phyloP scores from a whole-genome alignment of 2,888 invertebrate species.

The Eupeodes luniger region DNA sequence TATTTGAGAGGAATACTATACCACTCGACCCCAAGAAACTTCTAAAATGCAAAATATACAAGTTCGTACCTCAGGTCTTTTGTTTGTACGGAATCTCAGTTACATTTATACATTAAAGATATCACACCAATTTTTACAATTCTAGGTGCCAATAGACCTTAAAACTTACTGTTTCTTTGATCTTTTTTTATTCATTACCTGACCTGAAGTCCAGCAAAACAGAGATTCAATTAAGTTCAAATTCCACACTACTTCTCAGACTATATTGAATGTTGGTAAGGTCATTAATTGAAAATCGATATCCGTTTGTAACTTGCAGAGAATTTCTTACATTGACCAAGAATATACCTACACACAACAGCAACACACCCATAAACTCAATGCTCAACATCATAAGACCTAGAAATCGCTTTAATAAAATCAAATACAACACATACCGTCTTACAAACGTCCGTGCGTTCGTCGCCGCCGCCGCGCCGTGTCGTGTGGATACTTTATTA shows the following conservation, averaged over 20 bases:
- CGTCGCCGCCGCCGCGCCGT: no score
- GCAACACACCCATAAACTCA: background rate
- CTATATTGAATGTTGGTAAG: background rate
- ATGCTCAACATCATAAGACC: background rate
- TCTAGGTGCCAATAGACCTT: no score
- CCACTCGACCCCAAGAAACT: no score
- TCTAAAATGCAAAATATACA: no score
- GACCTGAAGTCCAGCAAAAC: background rate
- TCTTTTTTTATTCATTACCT: no score
- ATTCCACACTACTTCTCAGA: background rate
- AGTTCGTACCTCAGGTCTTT: no score
- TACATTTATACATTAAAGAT: no score
- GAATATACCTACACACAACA: background rate
- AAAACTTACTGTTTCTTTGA: no score
- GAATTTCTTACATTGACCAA: slow-evolving; percentile 5
- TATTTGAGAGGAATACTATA: no score
- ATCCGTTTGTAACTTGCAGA: background rate
- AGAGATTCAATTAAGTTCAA: background rate
- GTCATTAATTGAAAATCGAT: slow-evolving; percentile 50
- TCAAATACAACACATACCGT: background rate
- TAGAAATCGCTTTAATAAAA: background rate
- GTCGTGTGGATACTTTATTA: background rate
- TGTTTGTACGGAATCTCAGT: no score
- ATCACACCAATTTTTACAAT: no score
- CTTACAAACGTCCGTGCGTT: background rate